These are phyloP conservation scores for Acrobasis suavella DNA, from an alignment of 2,888 invertebrate genomes.

Conservation along the genomic window DNA sequence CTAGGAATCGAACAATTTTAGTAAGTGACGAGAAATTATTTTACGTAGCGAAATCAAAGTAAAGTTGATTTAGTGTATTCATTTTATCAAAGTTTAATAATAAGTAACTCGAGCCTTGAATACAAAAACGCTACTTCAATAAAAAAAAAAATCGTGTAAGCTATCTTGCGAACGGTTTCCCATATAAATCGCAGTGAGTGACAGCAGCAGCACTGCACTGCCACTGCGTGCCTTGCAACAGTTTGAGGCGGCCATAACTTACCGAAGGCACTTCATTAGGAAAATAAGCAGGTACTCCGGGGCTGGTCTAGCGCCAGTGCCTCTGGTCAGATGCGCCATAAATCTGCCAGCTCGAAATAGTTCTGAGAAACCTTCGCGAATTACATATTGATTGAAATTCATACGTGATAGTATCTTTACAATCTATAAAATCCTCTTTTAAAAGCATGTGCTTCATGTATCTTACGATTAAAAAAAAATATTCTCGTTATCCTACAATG, in stretches of 20 bases:
- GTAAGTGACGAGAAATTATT: too few species aligned
- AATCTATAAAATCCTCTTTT: too few species aligned
- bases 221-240: slow-evolving; percentile 13
- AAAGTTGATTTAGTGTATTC: too few species aligned
- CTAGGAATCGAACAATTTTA: too few species aligned
- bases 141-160: background rate
- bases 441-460: background rate
- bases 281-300: slow-evolving; percentile 12
- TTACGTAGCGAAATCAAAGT: too few species aligned
- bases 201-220: slow-evolving; percentile 2
- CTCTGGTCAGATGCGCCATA: background rate
- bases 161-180: slow-evolving; percentile 6
- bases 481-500: too few species aligned
- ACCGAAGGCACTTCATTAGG: slow-evolving; percentile 8
- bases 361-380: background rate
- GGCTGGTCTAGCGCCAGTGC: slow-evolving; percentile 9
- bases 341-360: slow-evolving; percentile 2
- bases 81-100: background rate
- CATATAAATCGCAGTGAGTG: slow-evolving; percentile 13
- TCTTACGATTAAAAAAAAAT: too few species aligned
- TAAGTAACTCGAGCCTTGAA: background rate
- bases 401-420: too few species aligned
- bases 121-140: background rate
- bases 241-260: slow-evolving; percentile 1
- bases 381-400: background rate